Conservation (phyloP, 2,888 invertebrate species). For the Antheraea yamamai region DNA sequence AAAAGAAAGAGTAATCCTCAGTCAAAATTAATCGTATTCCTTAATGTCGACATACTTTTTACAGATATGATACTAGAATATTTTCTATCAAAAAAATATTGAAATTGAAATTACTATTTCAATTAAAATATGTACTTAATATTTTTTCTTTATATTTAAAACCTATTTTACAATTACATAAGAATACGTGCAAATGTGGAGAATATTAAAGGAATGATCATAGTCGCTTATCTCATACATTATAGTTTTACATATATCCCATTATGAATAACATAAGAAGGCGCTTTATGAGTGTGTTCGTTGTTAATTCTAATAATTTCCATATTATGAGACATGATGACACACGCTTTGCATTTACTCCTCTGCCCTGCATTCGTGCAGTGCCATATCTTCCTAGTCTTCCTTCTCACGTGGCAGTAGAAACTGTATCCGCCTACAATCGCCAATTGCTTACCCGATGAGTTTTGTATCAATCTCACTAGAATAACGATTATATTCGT, state of each 20-base stretch:
- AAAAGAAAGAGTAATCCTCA: no score
- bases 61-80: no score
- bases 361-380: background rate
- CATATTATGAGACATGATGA: background rate
- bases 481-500: background rate
- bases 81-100: no score
- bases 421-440: background rate
- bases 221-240: background rate
- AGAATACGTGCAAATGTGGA: no score
- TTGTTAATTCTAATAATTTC: background rate
- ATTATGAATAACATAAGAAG: background rate
- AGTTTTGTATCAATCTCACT: background rate
- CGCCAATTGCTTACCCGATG: background rate
- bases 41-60: no score
- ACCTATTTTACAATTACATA: no score
- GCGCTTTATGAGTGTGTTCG: background rate
- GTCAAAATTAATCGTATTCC: no score
- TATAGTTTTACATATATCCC: conserved; percentile 1
- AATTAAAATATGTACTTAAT: no score
- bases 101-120: no score
- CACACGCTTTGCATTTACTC: background rate
- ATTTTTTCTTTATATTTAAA: no score
- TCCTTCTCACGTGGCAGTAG: background rate
- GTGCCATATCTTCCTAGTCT: background rate
- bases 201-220: no score